Evolutionary conservation across 2,113 vertebrate species (phyloP).

Genomic region (Myotis yumanensis): DNA sequence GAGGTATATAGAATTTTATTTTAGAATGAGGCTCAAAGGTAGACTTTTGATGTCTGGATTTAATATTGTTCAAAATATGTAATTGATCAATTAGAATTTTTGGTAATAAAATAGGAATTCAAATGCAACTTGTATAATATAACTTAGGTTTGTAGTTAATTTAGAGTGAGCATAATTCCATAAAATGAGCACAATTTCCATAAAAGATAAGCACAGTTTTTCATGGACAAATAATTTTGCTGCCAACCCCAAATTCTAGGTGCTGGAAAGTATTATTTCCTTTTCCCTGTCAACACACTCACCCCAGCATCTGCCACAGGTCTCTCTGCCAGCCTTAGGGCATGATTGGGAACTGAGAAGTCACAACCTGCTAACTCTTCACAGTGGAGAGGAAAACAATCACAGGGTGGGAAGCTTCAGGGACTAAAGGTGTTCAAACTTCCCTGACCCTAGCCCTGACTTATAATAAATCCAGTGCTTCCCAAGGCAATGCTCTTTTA

Average conservation of each 20-base stretch:
- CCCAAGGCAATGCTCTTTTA: neutral
- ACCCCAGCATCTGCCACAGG: slow-evolving; percentile 64
- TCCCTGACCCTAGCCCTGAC: neutral
- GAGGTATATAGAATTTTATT: neutral
- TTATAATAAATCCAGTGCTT: neutral
- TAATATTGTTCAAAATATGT: neutral
- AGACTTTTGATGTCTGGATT: neutral
- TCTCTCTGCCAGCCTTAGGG: slow-evolving; percentile 59
- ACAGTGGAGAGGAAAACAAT: neutral
- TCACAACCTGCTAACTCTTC: slow-evolving; percentile 31
- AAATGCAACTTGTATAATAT: neutral
- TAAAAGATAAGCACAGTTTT: slow-evolving; percentile 46
- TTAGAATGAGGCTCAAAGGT: neutral
- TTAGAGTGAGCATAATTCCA: neutral
- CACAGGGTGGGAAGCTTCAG: neutral
- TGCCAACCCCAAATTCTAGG: slow-evolving; percentile 60
- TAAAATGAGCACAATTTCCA: slow-evolving; percentile 21
- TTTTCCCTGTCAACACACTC: slow-evolving; percentile 50
- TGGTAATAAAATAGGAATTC: neutral
- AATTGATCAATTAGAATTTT: neutral
- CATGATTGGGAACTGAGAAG: neutral
- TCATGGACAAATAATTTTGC: slow-evolving; percentile 58
- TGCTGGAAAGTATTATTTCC: slow-evolving; percentile 53
- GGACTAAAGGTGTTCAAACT: neutral
- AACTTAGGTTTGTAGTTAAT: slow-evolving; percentile 6